These are phyloP conservation scores for Anarsia innoxiella DNA, from an alignment of 2,888 invertebrate genomes.

Conservation along the genomic window DNA sequence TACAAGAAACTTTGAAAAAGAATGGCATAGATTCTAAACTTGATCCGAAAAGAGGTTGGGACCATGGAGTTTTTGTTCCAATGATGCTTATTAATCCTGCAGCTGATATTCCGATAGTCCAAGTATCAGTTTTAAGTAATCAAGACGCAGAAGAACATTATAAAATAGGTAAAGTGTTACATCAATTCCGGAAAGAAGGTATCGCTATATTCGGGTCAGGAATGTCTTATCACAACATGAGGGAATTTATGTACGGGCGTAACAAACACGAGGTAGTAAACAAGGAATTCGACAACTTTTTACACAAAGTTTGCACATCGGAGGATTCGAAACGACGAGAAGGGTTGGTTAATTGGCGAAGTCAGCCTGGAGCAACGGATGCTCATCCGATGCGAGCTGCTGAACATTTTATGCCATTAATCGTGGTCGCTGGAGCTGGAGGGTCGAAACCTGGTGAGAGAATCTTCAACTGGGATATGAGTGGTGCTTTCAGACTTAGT, in stretches of 20 bases:
- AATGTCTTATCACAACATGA: slow-evolving; percentile 69
- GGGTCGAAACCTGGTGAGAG: slow-evolving; percentile 45
- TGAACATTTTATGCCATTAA: slow-evolving; percentile 63
- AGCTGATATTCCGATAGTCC: slow-evolving; percentile 60
- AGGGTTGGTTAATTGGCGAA: slow-evolving; percentile 45
- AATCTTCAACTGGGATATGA: slow-evolving; percentile 64
- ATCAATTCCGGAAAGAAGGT: slow-evolving; percentile 57
- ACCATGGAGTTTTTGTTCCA: slow-evolving; percentile 68
- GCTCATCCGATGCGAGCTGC: slow-evolving; percentile 57
- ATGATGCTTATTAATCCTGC: slow-evolving; percentile 64
- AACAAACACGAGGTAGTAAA: slow-evolving; percentile 40
- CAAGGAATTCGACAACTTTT: slow-evolving; percentile 55
- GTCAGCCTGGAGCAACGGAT: slow-evolving; percentile 48
- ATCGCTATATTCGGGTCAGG: slow-evolving; percentile 59
- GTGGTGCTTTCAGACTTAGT: slow-evolving; percentile 51
- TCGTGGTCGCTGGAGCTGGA: slow-evolving; percentile 60
- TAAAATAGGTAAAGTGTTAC: slow-evolving; percentile 45
- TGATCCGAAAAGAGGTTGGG: slow-evolving; percentile 62
- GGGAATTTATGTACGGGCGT: slow-evolving; percentile 43
- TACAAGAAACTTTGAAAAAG: slow-evolving; percentile 42
- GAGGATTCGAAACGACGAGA: slow-evolving; percentile 39
- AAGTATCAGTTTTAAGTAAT: slow-evolving; percentile 51
- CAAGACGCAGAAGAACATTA: slow-evolving; percentile 58
- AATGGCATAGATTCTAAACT: slow-evolving; percentile 52
- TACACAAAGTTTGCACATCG: slow-evolving; percentile 48